Base-by-base conservation (phyloP, 2,797 vertebrate species). In the Acanthurus tractus region DNA sequence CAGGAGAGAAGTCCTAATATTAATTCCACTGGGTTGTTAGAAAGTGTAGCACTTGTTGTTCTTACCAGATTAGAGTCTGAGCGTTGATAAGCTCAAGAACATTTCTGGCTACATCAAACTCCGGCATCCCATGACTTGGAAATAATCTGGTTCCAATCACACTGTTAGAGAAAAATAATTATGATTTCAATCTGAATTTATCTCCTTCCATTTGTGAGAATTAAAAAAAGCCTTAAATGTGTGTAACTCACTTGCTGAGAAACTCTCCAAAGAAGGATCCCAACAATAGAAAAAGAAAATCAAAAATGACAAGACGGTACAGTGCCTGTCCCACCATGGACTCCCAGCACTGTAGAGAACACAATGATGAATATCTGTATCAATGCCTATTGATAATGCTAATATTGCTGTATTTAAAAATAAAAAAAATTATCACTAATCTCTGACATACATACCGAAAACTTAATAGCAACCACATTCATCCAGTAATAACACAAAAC, bases 401-500 rank as follows among this genome's bases (percentile, higher is more conserved):
- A n/a, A 63, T 8, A 29, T 0, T 12, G 7, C 0, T 73, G 8
- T 12, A 1, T 49, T 50, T 34, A 23, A 46, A 57, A 38, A 64
- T 29, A 13, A 1, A 7, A 1, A 7, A 25, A 48, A 18, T 2
- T 48, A 70, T 4, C 6, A 29, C 55, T 34, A 6, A 57, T 58
- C 48, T 5, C 1, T n/a, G 15, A 69, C 18, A 45, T 50, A 92
- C 89, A 1, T 92, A 95, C 95, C 36, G 75, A 50, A 70, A 81
- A 86, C 2, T n/a, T 53, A 3, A 12, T 2, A 0, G 94, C 84
- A 80, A 97, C 94, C 0, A 80, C 17, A 1, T 92, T 82, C 85
- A 99, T 94, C 98, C 98, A 99, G 78, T 97, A 96, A 88, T 97
- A 96, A 89, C 97, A 99, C 61, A 99, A 90, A 84, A 99, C 96